Evolutionary conservation across 2,797 vertebrate species (phyloP), one percentile per base, ranked within the genome.

Genomic region (Calcarius lapponicus): DNA sequence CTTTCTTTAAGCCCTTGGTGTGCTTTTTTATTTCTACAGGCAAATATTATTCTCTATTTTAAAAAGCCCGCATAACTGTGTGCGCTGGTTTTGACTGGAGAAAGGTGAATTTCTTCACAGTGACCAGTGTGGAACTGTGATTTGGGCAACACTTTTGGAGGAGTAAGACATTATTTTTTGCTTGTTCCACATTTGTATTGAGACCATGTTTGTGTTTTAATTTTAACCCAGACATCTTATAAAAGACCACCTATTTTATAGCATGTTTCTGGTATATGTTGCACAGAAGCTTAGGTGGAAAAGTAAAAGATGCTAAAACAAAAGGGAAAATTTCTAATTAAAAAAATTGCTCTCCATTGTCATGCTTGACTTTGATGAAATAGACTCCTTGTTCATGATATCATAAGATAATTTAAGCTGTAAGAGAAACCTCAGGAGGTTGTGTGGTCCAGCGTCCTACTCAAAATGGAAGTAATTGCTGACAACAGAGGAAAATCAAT

Each of bases 51-150:
- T 86, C 17, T 83, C 14, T 4, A 1, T 65, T 69, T 51, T 1
- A 62, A 85, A 89, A 65, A 56, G 0, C 6, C 9, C 7, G 20
- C 1, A 0, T 70, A 64, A 29, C 22, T 79, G 3, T 31, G 11
- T 66, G 16, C 31, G 34, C 24, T 61, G 4, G 18, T 82, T 82
- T 82, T 82, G 42, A 11, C 32, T 75, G 36, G 22, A 48, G 24
- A 70, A 82, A 24, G 17, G 11, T 17, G 13, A 38, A 29, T 76
- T 70, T 57, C 62, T 56, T 82, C 43, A 25, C 17, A 54, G 32
- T 38, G 28, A 24, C 32, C 36, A 21, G 11, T 62, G 20, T 50
- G 19, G 50, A 19, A 14, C 48, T 61, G 11, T 81, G 36, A 56
- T 82, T 69, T 82, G 31, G 26, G 3, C 54, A 14, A 56, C 32